Evolutionary conservation across 2,888 invertebrate genomes (phyloP), one percentile per base, ranked within the genome.

Genomic region (Meliscaeva auricollis): DNA sequence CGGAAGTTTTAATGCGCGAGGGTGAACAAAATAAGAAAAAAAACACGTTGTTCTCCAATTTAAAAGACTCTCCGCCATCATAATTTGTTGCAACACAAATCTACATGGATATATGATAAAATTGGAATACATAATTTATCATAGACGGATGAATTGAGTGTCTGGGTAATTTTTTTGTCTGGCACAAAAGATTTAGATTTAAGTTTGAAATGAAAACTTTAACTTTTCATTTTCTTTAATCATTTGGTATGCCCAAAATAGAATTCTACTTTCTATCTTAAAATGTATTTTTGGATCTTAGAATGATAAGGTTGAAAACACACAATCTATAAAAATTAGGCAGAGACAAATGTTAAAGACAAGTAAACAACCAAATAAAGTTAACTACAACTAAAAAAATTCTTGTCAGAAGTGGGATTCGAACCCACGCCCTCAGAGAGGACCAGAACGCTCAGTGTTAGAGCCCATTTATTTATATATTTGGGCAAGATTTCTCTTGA

Each of bases 401-500:
- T 15, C 62, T 83, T 84, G 84, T 84, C 84, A 84, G 84, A 84
- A 84, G 84, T 85, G 84, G 80, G 84, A 85, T 85, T 85, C 70
- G 84, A 85, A 85, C 80, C 84, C 84, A 85, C 84, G 84, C 84
- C 84, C 84, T 85, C 84, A 85, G 84, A 85, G 83, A 84, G 83
- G 83, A 84, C 79, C 83, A 84, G 79, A 84, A 84, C 77, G 73
- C 83, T 77, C 83, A 83, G 73, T 46, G 11, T 26, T n/a, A n/a
- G 4, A 26, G 38, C 38, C 38, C 9, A 38, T 11, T 9, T 38
- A 8, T 38, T 1, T 26, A 3, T 26, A 26, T 4, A 26, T 26
- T 13, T 38, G 9, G 77, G 75, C 46, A 88, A 88, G 88, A 87
- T 88, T 88, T 22, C 88, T 88, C 88, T 88, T 88, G 88, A 88